Evolutionary conservation across 2,113 vertebrate genomes (phyloP), one percentile per base, ranked within the genome.

Genomic region (Trochalopteron elliotii): DNA sequence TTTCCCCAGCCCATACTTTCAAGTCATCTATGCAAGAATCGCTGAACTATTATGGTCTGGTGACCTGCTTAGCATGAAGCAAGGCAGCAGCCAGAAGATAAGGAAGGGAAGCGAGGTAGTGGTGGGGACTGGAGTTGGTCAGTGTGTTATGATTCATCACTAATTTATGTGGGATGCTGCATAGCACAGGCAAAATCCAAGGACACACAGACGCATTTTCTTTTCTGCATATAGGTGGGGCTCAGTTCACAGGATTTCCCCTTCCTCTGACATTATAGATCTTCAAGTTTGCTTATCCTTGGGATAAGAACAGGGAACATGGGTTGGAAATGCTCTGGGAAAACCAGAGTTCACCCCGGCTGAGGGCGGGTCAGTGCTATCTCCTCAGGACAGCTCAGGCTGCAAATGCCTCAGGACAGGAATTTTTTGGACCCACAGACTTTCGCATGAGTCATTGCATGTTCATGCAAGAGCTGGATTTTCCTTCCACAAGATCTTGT

Each of bases 231-330:
- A 37, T 63, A 96, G 93, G 93, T 94, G 90, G 93, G 94, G 90
- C 79, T 93, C 52, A 3, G 59, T 83, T 59, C 63, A 70, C 87
- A 96, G 93, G 95, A 96, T 95, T 95, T 96, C 90, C 94, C 79
- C 44, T 95, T 96, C 92, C 93, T 87, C 76, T 67, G 3, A 24
- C 4, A 2, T 31, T 60, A 23, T 0, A 9, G 64, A 60, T n/a
- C 35, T 47, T 63, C 85, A 92, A 95, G 88, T 79, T 49, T n/a
- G 1, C 49, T 85, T 76, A 57, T 18, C 31, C 4, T 49, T 49
- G 47, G 47, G 47, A 49, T 49, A 49, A 49, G 47, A 0, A 37
- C 19, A 9, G 61, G 57, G 67, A 57, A 82, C 79, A 12, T 0
- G 2, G 49, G 8, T 6, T 75, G 63, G 67, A 40, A 85, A 28